Base-by-base conservation (phyloP, 1,140 invertebrate genomes). In the Zaprionus africanus region DNA sequence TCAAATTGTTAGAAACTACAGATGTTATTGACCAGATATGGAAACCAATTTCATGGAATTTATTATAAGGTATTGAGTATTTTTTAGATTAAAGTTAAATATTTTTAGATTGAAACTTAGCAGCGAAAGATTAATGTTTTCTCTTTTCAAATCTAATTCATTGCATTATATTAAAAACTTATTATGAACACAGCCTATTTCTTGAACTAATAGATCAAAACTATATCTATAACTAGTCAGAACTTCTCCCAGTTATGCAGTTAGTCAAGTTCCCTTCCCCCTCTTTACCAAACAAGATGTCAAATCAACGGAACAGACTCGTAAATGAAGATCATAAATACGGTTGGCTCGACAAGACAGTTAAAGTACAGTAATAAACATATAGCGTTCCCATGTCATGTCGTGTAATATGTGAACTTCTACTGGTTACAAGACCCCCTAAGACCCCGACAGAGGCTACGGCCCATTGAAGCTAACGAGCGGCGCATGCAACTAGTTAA, bases 401-500 rank as follows among this genome's bases (percentile, higher is more conserved):
- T 51, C 4, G 9, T 51, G 46, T 71, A 54, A 59, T 63, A 69
- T 69, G 65, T 57, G 38, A 34, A 34, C 9, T 28, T 36, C 36
- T 66, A 34, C 26, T 41, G 49, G 63, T n/a, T 58, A 69, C 57
- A 41, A 56, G 22, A 51, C 56, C 51, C 54, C 56, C 53, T 53
- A 41, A 15, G 58, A 54, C 13, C 28, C 38, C n/a, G 26, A 31
- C 34, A 43, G 61, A 73, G 56, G 68, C 66, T 56, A 81, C 79
- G 83, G 74, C 56, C 83, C 68, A 86, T 82, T 87, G 78, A 81
- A 67, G 75, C 74, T 88, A 90, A 84, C 81, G 74, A 87, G 69
- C 78, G 70, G 64, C 84, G 69, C 81, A 90, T 87, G 84, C 81
- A 90, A 81, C 84, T 88, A 81, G 78, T 88, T 88, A 83, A 56